A percentile compares a stretch with the other conserved stretches of the same genome.
Evolutionary conservation across 2,888 invertebrate genomes (phyloP).

Genomic region (Synanthedon myopaeformis): DNA sequence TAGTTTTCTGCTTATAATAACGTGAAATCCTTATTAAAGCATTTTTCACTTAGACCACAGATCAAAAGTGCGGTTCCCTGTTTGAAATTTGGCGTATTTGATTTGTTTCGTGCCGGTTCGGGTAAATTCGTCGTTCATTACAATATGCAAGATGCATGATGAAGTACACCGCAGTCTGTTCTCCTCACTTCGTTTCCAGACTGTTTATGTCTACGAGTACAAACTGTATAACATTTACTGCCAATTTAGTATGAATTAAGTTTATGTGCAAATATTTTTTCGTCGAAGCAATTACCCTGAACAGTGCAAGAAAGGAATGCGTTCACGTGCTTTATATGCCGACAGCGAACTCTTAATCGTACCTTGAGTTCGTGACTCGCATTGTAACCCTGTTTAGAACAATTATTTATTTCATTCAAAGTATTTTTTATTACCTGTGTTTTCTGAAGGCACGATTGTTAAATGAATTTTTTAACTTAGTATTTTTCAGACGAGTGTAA

Average conservation of each 20-base stretch:
- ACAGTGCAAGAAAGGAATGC: slow-evolving; percentile 32
- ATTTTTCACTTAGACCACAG: slow-evolving; percentile 12
- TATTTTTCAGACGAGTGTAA: neutral
- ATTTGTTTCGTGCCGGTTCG: slow-evolving; percentile 14
- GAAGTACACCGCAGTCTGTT: neutral
- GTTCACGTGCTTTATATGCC: slow-evolving; percentile 48
- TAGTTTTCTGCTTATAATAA: too few relatives aligned
- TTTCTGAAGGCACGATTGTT: slow-evolving; percentile 1
- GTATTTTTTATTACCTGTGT: slow-evolving; percentile 7
- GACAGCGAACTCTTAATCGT: slow-evolving; percentile 52
- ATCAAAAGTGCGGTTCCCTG: slow-evolving; percentile 11
- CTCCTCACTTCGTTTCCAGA: neutral
- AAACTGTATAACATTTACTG: neutral
- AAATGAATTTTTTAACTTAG: neutral
- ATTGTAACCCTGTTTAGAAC: slow-evolving; percentile 26
- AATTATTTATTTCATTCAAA: slow-evolving; percentile 1
- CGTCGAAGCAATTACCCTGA: slow-evolving; percentile 29
- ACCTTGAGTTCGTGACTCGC: slow-evolving; percentile 50
- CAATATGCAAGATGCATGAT: neutral
- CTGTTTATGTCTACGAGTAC: neutral
- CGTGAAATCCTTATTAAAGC: neutral
- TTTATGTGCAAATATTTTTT: slow-evolving; percentile 30
- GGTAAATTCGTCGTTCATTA: slow-evolving; percentile 1
- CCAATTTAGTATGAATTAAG: slow-evolving; percentile 16
- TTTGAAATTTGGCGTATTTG: slow-evolving; percentile 20